Conservation (phyloP, 2,113 vertebrate genomes). For the cattle (Bos taurus) region ARS-UCD2.0 NC_037340.1:64203001-64203500, state of each 20-base stretch:
- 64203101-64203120: neutral
- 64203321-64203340: neutral
- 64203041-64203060: neutral
- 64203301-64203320: neutral
- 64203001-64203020: neutral
- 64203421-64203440: neutral
- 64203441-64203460: neutral
- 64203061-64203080: neutral
- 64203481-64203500: neutral
- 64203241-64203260: neutral
- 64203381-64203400: neutral
- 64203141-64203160: neutral
- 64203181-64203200: neutral
- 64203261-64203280: neutral
- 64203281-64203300: neutral
- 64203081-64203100: neutral
- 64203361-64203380: neutral
- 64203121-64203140: neutral
- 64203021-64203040: neutral
- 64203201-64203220: neutral
- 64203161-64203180: neutral
- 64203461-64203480: neutral
- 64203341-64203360: neutral
- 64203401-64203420: neutral
- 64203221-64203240: neutral